Evolutionary conservation across 2,797 vertebrate genomes (phyloP), one percentile per base, ranked within the genome.

Genomic region (Sebastolobus alascanus): DNA sequence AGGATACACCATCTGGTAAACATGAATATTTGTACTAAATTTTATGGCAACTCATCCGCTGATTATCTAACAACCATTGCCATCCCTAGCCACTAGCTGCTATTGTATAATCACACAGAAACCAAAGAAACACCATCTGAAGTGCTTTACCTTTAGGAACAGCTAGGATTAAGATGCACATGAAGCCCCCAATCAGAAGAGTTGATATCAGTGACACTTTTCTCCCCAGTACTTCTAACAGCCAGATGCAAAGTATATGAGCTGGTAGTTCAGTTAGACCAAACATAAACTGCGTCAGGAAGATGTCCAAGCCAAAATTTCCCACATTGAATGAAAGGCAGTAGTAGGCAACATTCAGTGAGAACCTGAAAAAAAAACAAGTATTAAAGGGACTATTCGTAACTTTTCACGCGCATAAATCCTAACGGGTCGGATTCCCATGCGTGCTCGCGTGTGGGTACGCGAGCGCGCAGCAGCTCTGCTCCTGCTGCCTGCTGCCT

Each of bases 241-340:
- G 10, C 90, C 95, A 96, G 77, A 97, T 93, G 87, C 95, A 96
- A 31, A 89, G 59, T 25, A 93, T 7, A 4, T 96, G 95, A n/a
- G 94, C 94, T 0, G 96, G 96, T 9, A 97, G 82, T 87, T 97
- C 96, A 31, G 94, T 94, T 0, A 92, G 69, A 52, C 97, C 97
- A 1, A 98, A 98, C 1, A 97, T 84, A 0, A 97, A 82, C 86
- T 97, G 96, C 0, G 96, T 97, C 91, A 98, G 84, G 84, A 97
- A 97, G 92, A 97, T 94, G 90, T 96, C 75, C 91, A 96, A 73
- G 37, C 97, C 97, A 14, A 97, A 97, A 69, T 92, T 94, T 1
- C 95, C 96, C 38, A 97, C 94, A 0, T 96, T 97, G 46, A 97
- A 87, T 20, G 95, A 90, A 31, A 98, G 84, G 38, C 96, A 96